Evolutionary conservation across 1,140 invertebrate genomes (phyloP).

Genomic region (Conus betulinus): DNA sequence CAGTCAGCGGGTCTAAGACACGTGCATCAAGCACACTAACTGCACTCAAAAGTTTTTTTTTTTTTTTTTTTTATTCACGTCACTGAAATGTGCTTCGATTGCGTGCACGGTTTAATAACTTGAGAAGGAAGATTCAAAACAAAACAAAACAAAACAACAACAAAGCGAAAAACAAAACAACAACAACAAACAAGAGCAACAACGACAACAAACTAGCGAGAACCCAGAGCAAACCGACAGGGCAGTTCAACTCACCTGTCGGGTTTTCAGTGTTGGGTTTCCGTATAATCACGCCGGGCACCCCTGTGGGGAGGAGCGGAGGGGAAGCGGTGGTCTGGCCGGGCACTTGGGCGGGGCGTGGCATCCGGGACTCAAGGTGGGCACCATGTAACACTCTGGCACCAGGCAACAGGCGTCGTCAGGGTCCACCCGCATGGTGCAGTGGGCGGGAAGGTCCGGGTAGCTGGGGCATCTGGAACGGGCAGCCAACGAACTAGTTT

Average conservation of each 20-base stretch:
- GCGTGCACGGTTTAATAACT: no score
- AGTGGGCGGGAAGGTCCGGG: constrained; percentile 51
- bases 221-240: not conserved
- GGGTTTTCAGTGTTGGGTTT: constrained; percentile 14
- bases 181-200: no score
- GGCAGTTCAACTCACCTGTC: not conserved
- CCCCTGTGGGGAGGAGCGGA: not conserved
- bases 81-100: no score
- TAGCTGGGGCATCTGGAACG: constrained; percentile 39
- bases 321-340: not conserved
- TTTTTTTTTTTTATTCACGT: no score
- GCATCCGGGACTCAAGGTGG: not conserved
- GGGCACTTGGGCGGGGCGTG: not conserved
- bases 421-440: constrained; percentile 56
- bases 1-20: no score
- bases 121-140: no score
- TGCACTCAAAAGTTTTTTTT: no score
- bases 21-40: no score
- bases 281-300: constrained; percentile 11
- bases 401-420: constrained; percentile 59
- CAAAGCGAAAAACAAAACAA: no score
- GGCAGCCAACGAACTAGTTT: no score
- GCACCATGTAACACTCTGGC: constrained; percentile 61
- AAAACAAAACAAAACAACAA: no score
- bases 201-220: no score